Percentiles rank a stretch among this genome's conserved stretches.
Evolutionary conservation across 1,140 invertebrate species (phyloP).

Genomic region (Drosophila melanica): DNA sequence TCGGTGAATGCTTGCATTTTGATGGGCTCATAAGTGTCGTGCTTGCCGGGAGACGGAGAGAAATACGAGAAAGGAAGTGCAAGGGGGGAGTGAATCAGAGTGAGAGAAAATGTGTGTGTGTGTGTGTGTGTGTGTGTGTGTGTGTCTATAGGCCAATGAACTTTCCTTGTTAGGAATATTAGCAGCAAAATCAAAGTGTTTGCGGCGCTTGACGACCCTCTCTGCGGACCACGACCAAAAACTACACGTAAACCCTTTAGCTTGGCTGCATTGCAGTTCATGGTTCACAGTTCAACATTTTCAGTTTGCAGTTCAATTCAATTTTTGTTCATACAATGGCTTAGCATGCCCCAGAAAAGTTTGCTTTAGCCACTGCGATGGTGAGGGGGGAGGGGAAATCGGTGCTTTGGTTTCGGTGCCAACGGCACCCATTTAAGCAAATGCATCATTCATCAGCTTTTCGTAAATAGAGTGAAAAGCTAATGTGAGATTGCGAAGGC

Average conservation of each 20-base stretch:
- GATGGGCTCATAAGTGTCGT: constrained; percentile 60
- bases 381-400: neutral
- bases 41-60: neutral
- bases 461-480: constrained; percentile 7
- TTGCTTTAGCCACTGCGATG: neutral
- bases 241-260: neutral
- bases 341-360: constrained; percentile 1
- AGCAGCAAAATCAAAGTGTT: constrained; percentile 10
- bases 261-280: constrained; percentile 31
- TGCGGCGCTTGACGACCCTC: neutral
- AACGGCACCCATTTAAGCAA: constrained; percentile 10
- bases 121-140: constrained; percentile 11
- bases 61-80: neutral
- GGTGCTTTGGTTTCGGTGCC: too few relatives aligned
- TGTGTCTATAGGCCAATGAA: constrained; percentile 65
- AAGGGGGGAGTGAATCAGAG: neutral
- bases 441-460: constrained; percentile 30
- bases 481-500: constrained; percentile 11
- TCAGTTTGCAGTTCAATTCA: constrained; percentile 65
- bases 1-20: constrained; percentile 79
- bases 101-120: constrained; percentile 16
- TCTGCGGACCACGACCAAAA: neutral
- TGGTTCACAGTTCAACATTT: constrained; percentile 7
- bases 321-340: constrained; percentile 59
- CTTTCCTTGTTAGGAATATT: constrained; percentile 29